Base-by-base conservation (phyloP, 2,888 invertebrate species). In the Latheticus oryzae region DNA sequence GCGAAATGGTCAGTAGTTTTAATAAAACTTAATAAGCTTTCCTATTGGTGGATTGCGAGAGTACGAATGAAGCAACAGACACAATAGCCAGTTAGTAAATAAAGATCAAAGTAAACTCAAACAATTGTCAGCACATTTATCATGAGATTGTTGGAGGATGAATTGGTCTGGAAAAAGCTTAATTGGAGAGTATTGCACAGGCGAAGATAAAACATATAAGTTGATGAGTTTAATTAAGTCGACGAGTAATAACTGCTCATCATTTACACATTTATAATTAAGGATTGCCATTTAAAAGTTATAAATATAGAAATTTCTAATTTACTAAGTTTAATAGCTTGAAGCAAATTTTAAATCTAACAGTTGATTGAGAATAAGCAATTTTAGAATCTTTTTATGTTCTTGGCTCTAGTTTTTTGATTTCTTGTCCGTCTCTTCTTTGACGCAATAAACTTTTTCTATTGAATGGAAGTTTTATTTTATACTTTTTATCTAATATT, bases 91-190 rank as follows among this genome's bases (percentile, higher is more conserved):
- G 45, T 45, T 15, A 30, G 45, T 32, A 32, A 45, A 45, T 32
- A 45, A 45, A 45, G 45, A 45, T 45, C 45, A 45, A 45, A 45
- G 45, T 28, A 21, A 43, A 32, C 45, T 45, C 32, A 21, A 32
- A 32, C 45, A 45, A 45, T 45, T 45, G 45, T 45, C 43, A 43
- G 30, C 43, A 43, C 11, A 30, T 43, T 43, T 28, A 43, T 30
- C 21, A 32, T 19, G 19, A 30, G 32, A 45, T 43, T 15, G 24
- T 42, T 13, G n/a, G 17, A 28, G 43, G n/a, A 16, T 28, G 16
- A 16, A 42, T 3, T 12, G 26, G 26, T 16, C 16, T 4, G 16
- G n/a, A 43, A 42, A 42, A 43, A 17, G 19, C 17, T 32, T n/a
- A 32, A 32, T 32, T 32, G 16, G 38, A 21, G 12, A 5, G 12